Evolutionary conservation across 2,797 vertebrate species (phyloP).

Genomic region (Gymnoscopelus microlampas): DNA sequence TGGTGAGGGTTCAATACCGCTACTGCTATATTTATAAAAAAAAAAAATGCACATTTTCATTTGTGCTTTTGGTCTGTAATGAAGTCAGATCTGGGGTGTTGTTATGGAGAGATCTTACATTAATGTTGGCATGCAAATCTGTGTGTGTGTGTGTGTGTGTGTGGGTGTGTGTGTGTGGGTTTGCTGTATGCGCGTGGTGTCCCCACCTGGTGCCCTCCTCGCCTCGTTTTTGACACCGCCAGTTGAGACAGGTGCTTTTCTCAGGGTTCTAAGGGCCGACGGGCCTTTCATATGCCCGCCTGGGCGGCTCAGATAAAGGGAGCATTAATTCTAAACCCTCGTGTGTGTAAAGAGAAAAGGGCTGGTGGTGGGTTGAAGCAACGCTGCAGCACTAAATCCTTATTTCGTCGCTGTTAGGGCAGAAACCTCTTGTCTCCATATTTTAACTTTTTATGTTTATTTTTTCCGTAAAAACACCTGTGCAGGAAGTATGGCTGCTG

Average conservation of each 20-base stretch:
- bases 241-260: slow-evolving; percentile 74
- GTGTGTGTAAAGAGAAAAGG: slow-evolving; percentile 71
- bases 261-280: slow-evolving; percentile 80
- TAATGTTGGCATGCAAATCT: slow-evolving; percentile 74
- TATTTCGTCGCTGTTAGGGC: too few relatives aligned
- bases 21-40: too few relatives aligned
- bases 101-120: slow-evolving; percentile 47
- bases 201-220: slow-evolving; percentile 65
- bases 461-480: too few relatives aligned
- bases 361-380: slow-evolving; percentile 26
- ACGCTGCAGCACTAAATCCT: slow-evolving; percentile 58
- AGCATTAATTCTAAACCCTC: slow-evolving; percentile 77
- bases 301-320: slow-evolving; percentile 83
- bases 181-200: too few relatives aligned
- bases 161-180: slow-evolving; percentile 51
- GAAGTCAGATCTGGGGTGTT: slow-evolving; percentile 36
- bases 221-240: slow-evolving; percentile 67
- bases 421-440: too few relatives aligned
- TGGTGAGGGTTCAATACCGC: too few relatives aligned
- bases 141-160: slow-evolving; percentile 43
- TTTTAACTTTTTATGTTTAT: too few relatives aligned
- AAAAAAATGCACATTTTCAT: neutral
- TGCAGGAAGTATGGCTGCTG: too few relatives aligned
- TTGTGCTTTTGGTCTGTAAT: slow-evolving; percentile 32
- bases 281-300: slow-evolving; percentile 81